These are phyloP conservation scores for Dromiciops gliroides DNA, from an alignment of 2,113 vertebrate species.

Conservation along the genomic window DNA sequence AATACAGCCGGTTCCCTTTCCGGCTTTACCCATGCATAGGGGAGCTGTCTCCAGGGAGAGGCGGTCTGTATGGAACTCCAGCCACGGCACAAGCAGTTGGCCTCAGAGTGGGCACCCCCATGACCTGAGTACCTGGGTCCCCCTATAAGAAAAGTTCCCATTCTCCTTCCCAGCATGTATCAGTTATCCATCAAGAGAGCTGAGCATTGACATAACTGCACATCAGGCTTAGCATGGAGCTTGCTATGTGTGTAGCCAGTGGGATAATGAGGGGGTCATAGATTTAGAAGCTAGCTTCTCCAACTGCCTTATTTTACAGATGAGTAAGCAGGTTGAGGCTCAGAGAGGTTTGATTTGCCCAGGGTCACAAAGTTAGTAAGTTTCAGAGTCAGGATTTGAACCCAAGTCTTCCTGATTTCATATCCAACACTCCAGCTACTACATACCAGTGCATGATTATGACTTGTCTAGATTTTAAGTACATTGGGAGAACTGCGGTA, in stretches of 20 bases:
- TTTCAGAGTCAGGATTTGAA: background rate
- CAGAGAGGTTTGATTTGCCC: background rate
- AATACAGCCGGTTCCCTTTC: conserved; percentile 1
- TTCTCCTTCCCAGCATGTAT: background rate
- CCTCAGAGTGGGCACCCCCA: background rate
- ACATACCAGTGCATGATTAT: background rate
- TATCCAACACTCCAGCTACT: background rate
- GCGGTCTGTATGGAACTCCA: background rate
- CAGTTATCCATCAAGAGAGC: background rate
- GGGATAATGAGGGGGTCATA: background rate
- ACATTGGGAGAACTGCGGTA: background rate
- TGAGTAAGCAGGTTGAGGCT: background rate
- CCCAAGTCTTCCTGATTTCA: background rate
- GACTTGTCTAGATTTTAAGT: background rate
- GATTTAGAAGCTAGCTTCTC: background rate
- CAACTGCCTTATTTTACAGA: background rate
- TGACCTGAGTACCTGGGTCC: background rate
- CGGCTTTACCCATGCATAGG: background rate
- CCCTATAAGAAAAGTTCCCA: background rate
- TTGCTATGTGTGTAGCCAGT: background rate
- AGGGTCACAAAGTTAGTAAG: background rate
- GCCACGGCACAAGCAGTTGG: background rate
- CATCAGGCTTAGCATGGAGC: background rate
- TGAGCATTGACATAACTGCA: background rate
- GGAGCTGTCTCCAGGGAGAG: background rate